Base-by-base conservation (phyloP, 2,797 vertebrate genomes). In the Sparus aurata region DNA sequence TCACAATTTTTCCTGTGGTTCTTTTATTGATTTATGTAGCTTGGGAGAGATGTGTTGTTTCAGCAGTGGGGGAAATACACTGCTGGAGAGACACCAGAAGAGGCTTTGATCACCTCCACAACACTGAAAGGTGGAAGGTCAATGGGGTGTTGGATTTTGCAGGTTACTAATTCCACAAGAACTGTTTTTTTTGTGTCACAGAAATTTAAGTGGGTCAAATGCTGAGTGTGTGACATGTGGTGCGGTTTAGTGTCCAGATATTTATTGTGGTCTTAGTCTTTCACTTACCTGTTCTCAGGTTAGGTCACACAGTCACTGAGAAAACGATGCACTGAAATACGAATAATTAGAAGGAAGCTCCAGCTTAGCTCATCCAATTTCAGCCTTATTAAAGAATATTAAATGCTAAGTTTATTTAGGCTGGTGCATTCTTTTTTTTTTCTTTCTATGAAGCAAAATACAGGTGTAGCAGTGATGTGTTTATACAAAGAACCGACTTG, bases 1-100 rank as follows among this genome's bases (percentile, higher is more conserved):
- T 81, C 61, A 66, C 65, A 65, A 11, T 77, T 77, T 77, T 83
- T 79, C 16, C 73, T 63, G 46, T 66, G 38, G 52, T 73, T 79
- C 30, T 52, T 63, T 59, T 66, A 84, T 90, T 83, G 87, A 92
- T 89, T 85, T 55, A 59, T 66, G 72, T 69, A 60, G 65, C 77
- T 88, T 41, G 64, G 71, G 60, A 38, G 49, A 78, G 81, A 74
- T 0, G 41, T 75, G 77, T 82, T 87, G 78, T 72, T 86, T 49
- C 54, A 64, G 64, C 76, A 64, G 69, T 49, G 73, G 60, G 60
- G 59, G 59, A 17, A 65, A 49, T 9, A 54, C 61, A 53, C 62
- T 68, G 59, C 73, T 64, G 27, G 67, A 74, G 54, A 52, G 65
- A 34, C 76, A 71, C 41, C 77, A 83, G 47, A 61, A 59, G 58